Evolutionary conservation across 2,888 invertebrate species (phyloP).

Genomic region (Cryptosula pallasiana): DNA sequence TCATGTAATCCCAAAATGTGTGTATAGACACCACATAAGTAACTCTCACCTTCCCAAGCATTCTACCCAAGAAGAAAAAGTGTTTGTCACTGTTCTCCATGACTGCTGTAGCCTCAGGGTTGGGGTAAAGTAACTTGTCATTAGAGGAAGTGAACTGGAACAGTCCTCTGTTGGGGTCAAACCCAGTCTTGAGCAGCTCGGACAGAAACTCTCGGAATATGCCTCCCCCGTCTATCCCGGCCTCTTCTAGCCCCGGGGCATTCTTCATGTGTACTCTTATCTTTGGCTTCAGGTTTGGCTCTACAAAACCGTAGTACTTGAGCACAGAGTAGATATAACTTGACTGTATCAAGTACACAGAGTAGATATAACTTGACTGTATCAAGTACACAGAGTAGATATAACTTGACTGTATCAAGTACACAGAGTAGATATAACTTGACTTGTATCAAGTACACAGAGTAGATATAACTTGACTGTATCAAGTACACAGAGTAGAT

Average conservation of each 20-base stretch:
- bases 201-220: constrained; percentile 91
- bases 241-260: constrained; percentile 83
- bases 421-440: too few relatives aligned
- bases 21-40: background rate
- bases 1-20: too few relatives aligned
- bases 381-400: too few relatives aligned
- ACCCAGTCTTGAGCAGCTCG: constrained; percentile 83
- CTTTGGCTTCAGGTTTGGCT: constrained; percentile 77
- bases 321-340: too few relatives aligned
- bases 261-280: constrained; percentile 86
- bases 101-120: constrained; percentile 78
- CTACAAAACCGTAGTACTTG: too few relatives aligned
- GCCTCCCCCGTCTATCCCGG: constrained; percentile 96
- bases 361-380: too few relatives aligned
- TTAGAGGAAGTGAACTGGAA: constrained; percentile 80
- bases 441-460: too few relatives aligned
- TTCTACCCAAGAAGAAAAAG: constrained; percentile 88
- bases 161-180: constrained; percentile 93
- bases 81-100: constrained; percentile 81
- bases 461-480: too few relatives aligned
- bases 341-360: too few relatives aligned
- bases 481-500: too few relatives aligned
- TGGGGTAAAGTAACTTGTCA: constrained; percentile 91
- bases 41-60: constrained; percentile 74
- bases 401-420: too few relatives aligned